Evolutionary conservation across 1,140 invertebrate species (phyloP).

Genomic region (Drosophila ogumai): DNA sequence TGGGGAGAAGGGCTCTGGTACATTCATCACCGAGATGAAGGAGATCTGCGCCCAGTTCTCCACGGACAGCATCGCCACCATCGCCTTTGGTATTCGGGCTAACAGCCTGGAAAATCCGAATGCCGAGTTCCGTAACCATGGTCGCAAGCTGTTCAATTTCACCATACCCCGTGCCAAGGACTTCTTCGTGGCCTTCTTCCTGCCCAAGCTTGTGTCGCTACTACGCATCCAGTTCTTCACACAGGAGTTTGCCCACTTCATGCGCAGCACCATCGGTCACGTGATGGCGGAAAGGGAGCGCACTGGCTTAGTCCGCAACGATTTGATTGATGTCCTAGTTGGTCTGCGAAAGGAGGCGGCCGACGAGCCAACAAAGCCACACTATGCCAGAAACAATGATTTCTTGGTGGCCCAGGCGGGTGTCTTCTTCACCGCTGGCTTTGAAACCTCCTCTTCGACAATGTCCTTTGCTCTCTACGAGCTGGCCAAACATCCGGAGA

Average conservation of each 20-base stretch:
- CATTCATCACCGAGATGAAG: conserved; percentile 75
- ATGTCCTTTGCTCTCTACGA: conserved; percentile 89
- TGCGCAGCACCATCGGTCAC: conserved; percentile 74
- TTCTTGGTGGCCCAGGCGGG: conserved; percentile 88
- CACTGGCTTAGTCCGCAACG: conserved; percentile 69
- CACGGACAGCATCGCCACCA: conserved; percentile 87
- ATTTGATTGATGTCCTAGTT: conserved; percentile 85
- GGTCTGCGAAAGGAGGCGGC: conserved; percentile 73
- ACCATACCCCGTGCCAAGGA: conserved; percentile 85
- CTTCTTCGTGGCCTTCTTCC: conserved; percentile 85
- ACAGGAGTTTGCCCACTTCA: conserved; percentile 60
- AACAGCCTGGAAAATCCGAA: conserved; percentile 86
- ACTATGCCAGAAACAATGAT: conserved; percentile 82
- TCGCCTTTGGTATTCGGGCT: conserved; percentile 87
- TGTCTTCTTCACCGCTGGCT: conserved; percentile 90
- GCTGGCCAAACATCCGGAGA: conserved; percentile 88
- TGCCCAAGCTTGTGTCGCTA: conserved; percentile 74
- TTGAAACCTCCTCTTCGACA: conserved; percentile 91
- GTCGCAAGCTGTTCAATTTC: conserved; percentile 85
- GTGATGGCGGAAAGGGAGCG: conserved; percentile 80
- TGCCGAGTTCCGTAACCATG: conserved; percentile 84
- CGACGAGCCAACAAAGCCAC: conserved; percentile 44
- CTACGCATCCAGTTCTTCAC: conserved; percentile 64
- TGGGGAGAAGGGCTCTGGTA: not conserved
- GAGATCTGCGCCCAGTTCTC: conserved; percentile 86